Conservation (phyloP, 2,888 invertebrate species). For the Horisme vitalbata region DNA sequence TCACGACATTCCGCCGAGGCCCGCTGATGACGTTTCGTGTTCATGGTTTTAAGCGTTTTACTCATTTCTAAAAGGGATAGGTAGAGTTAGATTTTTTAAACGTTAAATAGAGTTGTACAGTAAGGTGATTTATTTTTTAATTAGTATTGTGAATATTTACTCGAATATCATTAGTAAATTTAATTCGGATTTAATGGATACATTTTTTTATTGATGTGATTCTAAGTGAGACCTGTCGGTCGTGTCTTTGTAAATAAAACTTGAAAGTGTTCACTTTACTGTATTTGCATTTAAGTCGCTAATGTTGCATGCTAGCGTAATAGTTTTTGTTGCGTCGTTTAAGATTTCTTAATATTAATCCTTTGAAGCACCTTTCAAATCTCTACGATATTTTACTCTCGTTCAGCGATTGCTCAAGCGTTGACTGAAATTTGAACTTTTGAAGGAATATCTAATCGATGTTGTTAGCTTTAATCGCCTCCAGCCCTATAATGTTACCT, state of each 20-base stretch:
- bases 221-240: conserved; percentile 53
- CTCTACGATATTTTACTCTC: conserved; percentile 40
- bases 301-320: conserved; percentile 70
- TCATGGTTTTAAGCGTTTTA: conserved; percentile 64
- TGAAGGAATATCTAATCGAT: conserved; percentile 36
- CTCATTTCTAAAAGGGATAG: conserved; percentile 66
- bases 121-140: conserved; percentile 58
- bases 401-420: conserved; percentile 74
- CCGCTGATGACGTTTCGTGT: conserved; percentile 49
- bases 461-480: conserved; percentile 42
- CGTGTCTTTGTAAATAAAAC: conserved; percentile 70
- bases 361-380: conserved; percentile 29
- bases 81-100: conserved; percentile 61
- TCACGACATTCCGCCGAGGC: conserved; percentile 20
- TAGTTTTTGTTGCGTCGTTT: conserved; percentile 44
- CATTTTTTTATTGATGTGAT: conserved; percentile 52
- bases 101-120: conserved; percentile 44
- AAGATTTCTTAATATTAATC: conserved; percentile 34
- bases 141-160: conserved; percentile 76
- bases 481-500: conserved; percentile 29
- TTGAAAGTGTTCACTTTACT: conserved; percentile 78
- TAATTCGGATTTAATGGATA: conserved; percentile 61
- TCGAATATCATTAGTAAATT: conserved; percentile 76
- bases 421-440: conserved; percentile 60
- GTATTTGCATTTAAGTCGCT: conserved; percentile 79